Base-by-base conservation (phyloP, 2,797 vertebrate species). In the Micrastur ruficollis region DNA sequence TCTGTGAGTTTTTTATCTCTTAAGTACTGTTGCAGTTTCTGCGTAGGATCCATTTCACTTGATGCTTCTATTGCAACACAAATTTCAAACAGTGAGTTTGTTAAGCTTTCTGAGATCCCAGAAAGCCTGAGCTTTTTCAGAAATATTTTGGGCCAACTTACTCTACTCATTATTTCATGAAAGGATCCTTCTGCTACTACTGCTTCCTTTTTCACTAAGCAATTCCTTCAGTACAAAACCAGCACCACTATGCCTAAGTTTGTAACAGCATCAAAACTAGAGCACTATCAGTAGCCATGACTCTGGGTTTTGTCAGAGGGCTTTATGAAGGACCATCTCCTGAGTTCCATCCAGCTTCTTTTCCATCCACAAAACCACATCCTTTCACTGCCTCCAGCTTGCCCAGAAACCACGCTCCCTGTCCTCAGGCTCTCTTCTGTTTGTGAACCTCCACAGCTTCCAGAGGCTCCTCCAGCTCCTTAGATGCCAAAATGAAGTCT, bases 361-460 rank as follows among this genome's bases (percentile, higher is more conserved):
- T 94, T 90, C 66, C 72, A 93, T 31, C 89, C 91, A 62, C 73
- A 73, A 94, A 95, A 61, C 83, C 90, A 91, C 78, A 89, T 92
- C 84, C 71, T 82, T 85, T 83, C 78, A 23, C 78, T 89, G 81
- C 81, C 83, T 94, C 49, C 74, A 93, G 75, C 56, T 82, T 89
- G 52, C 31, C 81, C 86, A 93, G 71, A 96, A 95, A 95, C 83
- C 81, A 76, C 0, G 0, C 6, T 76, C 74, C 19, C 52, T 81
- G 34, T 40, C 67, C 80, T 73, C 63, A 82, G 59, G 23, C 62
- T 84, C 32, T 63, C 32, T 66, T 76, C 71, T 93, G 42, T 82
- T 86, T 80, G 40, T 31, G 71, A 90, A 70, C 22, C n/a, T 93
- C 62, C 71, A 63, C 26, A 75, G 31, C 47, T 95, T 84, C 55